These are phyloP conservation scores for Ernsta delagoae DNA, from an alignment of 2,888 invertebrate genomes.

Conservation along the genomic window DNA sequence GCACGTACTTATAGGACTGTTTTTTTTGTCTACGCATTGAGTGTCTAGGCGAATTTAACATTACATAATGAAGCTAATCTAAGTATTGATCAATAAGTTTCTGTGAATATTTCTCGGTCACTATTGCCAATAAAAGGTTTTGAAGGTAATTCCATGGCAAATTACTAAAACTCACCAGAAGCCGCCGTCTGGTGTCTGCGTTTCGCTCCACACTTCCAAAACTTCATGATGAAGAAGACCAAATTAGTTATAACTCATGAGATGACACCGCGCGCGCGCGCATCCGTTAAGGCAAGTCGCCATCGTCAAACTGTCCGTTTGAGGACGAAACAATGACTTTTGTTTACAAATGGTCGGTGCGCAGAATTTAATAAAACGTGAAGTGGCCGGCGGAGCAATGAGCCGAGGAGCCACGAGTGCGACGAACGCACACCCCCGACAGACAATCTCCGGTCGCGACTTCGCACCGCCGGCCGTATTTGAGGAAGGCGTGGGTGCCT, in stretches of 20 bases:
- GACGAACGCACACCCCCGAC: slow-evolving; percentile 67
- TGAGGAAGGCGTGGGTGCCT: slow-evolving; percentile 76
- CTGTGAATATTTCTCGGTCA: too few species aligned
- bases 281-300: slow-evolving; percentile 69
- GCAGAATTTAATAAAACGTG: slow-evolving; percentile 75
- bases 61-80: too few species aligned
- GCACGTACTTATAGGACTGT: too few species aligned
- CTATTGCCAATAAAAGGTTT: too few species aligned
- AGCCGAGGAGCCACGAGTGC: slow-evolving; percentile 65
- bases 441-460: slow-evolving; percentile 60
- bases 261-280: slow-evolving; percentile 57
- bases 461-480: slow-evolving; percentile 47
- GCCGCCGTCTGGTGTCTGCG: slow-evolving; percentile 59
- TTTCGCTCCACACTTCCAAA: slow-evolving; percentile 76
- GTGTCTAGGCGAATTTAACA: too few species aligned
- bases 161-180: slow-evolving; percentile 54
- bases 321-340: slow-evolving; percentile 80
- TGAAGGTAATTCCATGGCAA: not conserved
- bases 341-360: slow-evolving; percentile 79
- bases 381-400: slow-evolving; percentile 66
- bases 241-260: too few species aligned
- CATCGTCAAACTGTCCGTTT: slow-evolving; percentile 75
- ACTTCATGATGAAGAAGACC: slow-evolving; percentile 72
- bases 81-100: too few species aligned
- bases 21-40: too few species aligned